phyloP scores from a whole-genome alignment of 1,140 invertebrate genomes.

The Drosophila aff. region DNA sequence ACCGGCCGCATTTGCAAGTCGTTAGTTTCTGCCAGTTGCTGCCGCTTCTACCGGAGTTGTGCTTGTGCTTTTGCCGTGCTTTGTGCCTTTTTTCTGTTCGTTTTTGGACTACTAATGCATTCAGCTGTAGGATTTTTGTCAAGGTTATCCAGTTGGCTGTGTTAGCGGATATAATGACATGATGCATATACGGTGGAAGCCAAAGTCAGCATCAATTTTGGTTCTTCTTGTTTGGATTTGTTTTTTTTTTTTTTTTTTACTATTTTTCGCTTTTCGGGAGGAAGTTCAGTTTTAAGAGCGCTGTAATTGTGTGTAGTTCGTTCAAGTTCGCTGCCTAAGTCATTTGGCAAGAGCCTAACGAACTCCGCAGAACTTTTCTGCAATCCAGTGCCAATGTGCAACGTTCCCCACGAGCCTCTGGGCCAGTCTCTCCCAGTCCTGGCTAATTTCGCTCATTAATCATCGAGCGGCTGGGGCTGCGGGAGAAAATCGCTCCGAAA shows the following conservation, averaged over 20 bases:
- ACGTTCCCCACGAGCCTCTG: conserved; percentile 30
- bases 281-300: conserved; percentile 69
- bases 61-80: neutral
- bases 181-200: conserved; percentile 59
- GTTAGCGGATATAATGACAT: conserved; percentile 82
- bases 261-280: conserved; percentile 40
- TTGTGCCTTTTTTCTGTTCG: conserved; percentile 25
- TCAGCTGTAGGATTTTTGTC: conserved; percentile 85
- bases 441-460: conserved; percentile 82
- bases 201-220: conserved; percentile 52
- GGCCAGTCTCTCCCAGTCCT: conserved; percentile 10
- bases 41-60: conserved; percentile 13
- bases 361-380: conserved; percentile 43
- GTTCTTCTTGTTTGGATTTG: conserved; percentile 23
- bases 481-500: conserved; percentile 46
- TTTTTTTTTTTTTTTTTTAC: conserved; percentile 2
- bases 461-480: conserved; percentile 41
- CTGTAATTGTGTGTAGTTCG: conserved; percentile 75
- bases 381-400: conserved; percentile 42
- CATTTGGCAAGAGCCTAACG: conserved; percentile 68
- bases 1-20: conserved; percentile 68
- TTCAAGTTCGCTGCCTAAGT: conserved; percentile 80
- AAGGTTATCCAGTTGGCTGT: conserved; percentile 78
- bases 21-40: conserved; percentile 52
- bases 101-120: conserved; percentile 84